Evolutionary conservation across 2,113 vertebrate genomes (phyloP).

Genomic region (Tetrao urogallus): DNA sequence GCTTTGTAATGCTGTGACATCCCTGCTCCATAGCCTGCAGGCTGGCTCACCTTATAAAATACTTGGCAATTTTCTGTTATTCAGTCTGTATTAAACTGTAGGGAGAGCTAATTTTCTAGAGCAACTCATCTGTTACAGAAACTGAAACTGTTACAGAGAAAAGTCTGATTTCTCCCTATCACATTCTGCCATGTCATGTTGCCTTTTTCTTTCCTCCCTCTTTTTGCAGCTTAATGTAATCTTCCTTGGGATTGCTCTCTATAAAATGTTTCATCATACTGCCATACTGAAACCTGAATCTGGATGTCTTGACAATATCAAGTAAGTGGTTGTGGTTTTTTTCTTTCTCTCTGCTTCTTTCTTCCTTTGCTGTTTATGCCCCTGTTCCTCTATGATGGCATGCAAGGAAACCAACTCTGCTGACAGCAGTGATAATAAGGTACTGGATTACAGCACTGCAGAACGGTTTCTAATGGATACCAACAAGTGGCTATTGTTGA

Average conservation of each 20-base stretch:
- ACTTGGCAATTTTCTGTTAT: neutral
- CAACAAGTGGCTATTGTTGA: neutral
- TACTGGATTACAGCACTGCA: neutral
- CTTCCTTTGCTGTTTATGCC: neutral
- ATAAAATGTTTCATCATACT: constrained; percentile 99
- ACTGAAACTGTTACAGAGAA: constrained; percentile 25
- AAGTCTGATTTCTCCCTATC: neutral
- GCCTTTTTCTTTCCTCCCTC: neutral
- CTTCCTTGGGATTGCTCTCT: constrained; percentile 97
- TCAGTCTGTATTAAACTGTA: constrained; percentile 8
- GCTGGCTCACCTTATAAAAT: constrained; percentile 24
- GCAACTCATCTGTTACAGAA: constrained; percentile 7
- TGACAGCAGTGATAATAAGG: neutral
- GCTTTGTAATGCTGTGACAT: neutral
- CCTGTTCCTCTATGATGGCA: neutral
- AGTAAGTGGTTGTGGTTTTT: constrained; percentile 84
- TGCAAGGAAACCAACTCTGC: neutral
- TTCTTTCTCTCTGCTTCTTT: neutral
- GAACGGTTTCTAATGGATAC: neutral
- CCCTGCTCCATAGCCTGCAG: neutral
- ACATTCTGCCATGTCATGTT: constrained; percentile 15
- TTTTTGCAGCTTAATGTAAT: constrained; percentile 96
- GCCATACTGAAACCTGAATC: constrained; percentile 98
- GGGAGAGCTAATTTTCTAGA: constrained; percentile 56
- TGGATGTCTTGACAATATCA: constrained; percentile 99